Conservation (phyloP, 2,113 vertebrate species). For the Morone saxatilis region DNA sequence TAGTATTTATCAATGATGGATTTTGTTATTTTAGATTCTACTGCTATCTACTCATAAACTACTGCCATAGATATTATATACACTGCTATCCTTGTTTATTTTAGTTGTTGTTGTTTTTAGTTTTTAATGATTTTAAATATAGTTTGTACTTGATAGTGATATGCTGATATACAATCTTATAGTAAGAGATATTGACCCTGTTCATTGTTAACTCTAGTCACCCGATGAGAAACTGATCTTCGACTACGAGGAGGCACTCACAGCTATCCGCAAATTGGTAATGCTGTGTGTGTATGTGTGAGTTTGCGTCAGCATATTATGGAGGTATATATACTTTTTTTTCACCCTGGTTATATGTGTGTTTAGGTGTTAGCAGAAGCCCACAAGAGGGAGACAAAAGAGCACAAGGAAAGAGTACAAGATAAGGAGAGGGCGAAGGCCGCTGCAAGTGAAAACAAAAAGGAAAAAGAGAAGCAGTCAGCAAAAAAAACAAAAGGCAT, state of each 20-base stretch:
- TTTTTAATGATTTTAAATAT: neutral
- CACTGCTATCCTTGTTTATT: neutral
- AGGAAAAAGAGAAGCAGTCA: conserved; percentile 36
- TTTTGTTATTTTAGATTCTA: neutral
- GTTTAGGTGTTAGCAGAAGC: conserved; percentile 56
- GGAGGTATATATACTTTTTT: neutral
- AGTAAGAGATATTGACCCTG: conserved; percentile 8
- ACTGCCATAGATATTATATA: neutral
- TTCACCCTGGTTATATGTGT: conserved; percentile 17
- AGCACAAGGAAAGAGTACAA: conserved; percentile 23
- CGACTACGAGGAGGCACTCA: conserved; percentile 82
- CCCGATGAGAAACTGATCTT: conserved; percentile 81
- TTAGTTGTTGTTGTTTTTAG: neutral
- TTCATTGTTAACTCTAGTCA: conserved; percentile 44
- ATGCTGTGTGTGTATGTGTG: conserved; percentile 26
- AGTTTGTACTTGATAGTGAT: neutral
- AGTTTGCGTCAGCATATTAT: neutral
- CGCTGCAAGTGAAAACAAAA: conserved; percentile 73
- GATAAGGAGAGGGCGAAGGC: conserved; percentile 41
- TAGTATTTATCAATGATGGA: neutral
- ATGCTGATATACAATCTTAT: neutral
- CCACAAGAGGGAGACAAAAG: conserved; percentile 48
- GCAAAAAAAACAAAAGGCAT: conserved; percentile 57
- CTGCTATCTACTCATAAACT: neutral
- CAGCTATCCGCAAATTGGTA: conserved; percentile 86